phyloP scores from a whole-genome alignment of 2,113 vertebrate species.

The Gymnogyps californianus region DNA sequence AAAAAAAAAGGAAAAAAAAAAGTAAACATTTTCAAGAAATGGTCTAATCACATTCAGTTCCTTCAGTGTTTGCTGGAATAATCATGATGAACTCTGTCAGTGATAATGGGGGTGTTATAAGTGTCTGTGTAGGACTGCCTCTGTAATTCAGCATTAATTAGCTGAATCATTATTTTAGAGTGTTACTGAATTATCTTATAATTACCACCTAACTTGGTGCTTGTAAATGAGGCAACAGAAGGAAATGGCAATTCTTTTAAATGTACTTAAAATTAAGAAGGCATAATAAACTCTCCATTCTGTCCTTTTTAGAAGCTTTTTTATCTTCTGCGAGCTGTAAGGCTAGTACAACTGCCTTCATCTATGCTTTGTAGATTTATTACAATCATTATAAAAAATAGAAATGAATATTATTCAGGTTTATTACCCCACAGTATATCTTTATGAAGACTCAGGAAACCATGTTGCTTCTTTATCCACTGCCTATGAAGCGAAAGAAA shows the following conservation, averaged over 20 bases:
- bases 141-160: conserved; percentile 73
- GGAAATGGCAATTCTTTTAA: conserved; percentile 64
- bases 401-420: conserved; percentile 53
- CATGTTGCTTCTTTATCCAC: conserved; percentile 53
- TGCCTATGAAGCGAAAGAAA: conserved; percentile 30
- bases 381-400: conserved; percentile 51
- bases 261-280: conserved; percentile 67
- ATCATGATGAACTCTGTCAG: conserved; percentile 61
- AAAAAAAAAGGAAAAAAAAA: background rate
- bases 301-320: conserved; percentile 39
- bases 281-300: conserved; percentile 61
- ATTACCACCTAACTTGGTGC: conserved; percentile 65
- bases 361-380: conserved; percentile 57
- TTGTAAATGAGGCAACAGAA: conserved; percentile 71
- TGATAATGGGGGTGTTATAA: conserved; percentile 64
- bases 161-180: conserved; percentile 72
- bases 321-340: conserved; percentile 30
- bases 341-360: conserved; percentile 46
- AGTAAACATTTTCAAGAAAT: conserved; percentile 1
- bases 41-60: conserved; percentile 15
- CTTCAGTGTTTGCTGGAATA: conserved; percentile 46
- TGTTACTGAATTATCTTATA: conserved; percentile 72
- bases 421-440: conserved; percentile 50
- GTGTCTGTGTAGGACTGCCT: conserved; percentile 66
- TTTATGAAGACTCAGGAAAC: conserved; percentile 43